Conservation (phyloP, 2,797 vertebrate genomes). For the Setipinna tenuifilis region DNA sequence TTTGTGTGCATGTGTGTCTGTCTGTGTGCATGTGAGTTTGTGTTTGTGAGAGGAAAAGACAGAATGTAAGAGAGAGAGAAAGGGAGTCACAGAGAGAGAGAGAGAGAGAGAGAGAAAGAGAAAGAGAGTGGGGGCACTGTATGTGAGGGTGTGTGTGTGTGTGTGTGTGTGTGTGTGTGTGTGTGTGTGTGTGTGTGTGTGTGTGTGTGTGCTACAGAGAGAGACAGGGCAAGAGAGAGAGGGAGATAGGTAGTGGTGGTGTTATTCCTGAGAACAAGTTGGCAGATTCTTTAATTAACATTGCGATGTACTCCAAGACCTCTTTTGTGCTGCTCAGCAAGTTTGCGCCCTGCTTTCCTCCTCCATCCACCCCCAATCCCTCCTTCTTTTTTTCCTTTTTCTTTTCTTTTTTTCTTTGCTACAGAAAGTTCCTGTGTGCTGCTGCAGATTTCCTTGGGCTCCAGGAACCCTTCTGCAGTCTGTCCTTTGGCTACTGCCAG, state of each 20-base stretch:
- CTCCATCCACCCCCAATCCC: too few species aligned
- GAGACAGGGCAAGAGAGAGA: neutral
- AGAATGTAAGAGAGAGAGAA: neutral
- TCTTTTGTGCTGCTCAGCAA: slow-evolving; percentile 49
- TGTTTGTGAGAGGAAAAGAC: neutral
- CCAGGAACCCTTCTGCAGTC: neutral
- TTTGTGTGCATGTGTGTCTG: neutral
- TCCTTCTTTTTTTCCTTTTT: neutral
- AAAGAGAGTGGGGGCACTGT: too few species aligned
- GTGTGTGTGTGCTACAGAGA: too few species aligned
- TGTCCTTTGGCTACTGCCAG: neutral
- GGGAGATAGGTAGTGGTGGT: neutral
- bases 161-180: neutral
- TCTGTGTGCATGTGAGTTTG: neutral
- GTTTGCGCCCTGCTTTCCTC: slow-evolving; percentile 33
- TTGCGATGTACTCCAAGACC: slow-evolving; percentile 43
- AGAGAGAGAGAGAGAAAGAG: too few species aligned
- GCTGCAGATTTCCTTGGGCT: neutral
- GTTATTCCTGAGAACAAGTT: slow-evolving; percentile 28
- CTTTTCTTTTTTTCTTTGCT: neutral
- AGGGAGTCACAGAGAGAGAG: too few species aligned
- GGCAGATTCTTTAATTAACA: slow-evolving; percentile 51
- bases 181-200: neutral
- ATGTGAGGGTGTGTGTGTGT: neutral
- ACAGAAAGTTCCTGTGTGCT: neutral